Percentiles rank a stretch among this genome's conserved stretches.
Conservation (phyloP, 2,113 vertebrate species). For the Neogale vison region DNA sequence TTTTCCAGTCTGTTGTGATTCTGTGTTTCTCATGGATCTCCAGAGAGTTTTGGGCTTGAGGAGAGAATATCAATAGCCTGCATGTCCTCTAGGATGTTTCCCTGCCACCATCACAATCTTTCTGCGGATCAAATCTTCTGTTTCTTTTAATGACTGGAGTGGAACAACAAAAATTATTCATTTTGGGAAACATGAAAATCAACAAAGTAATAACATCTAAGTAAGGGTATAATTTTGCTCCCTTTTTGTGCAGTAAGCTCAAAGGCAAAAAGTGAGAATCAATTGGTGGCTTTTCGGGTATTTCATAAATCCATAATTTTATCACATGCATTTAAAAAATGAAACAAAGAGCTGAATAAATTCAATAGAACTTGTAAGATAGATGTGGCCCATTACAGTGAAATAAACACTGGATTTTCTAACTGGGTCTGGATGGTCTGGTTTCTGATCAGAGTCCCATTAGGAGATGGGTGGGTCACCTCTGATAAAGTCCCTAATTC, state of each 20-base stretch:
- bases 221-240: slow-evolving; percentile 48
- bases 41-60: slow-evolving; percentile 81
- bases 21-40: slow-evolving; percentile 85
- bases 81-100: slow-evolving; percentile 83
- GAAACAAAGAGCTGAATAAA: not conserved
- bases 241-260: slow-evolving; percentile 37
- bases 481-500: not conserved
- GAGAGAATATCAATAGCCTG: slow-evolving; percentile 86
- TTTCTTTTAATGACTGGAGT: slow-evolving; percentile 80
- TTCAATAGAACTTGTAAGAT: not conserved
- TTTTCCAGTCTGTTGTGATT: slow-evolving; percentile 84
- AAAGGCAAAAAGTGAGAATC: slow-evolving; percentile 60
- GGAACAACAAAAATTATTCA: slow-evolving; percentile 72
- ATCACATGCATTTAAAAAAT: slow-evolving; percentile 21
- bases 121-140: slow-evolving; percentile 77
- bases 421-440: not conserved
- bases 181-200: slow-evolving; percentile 67
- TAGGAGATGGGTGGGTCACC: not conserved
- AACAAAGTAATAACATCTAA: slow-evolving; percentile 62
- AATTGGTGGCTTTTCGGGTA: slow-evolving; percentile 49
- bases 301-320: slow-evolving; percentile 66
- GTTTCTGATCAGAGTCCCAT: not conserved
- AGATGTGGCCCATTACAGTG: not conserved
- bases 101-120: slow-evolving; percentile 68
- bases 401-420: not conserved